Conservation (phyloP, 2,888 invertebrate species). For the Agrilus cyanescens region DNA sequence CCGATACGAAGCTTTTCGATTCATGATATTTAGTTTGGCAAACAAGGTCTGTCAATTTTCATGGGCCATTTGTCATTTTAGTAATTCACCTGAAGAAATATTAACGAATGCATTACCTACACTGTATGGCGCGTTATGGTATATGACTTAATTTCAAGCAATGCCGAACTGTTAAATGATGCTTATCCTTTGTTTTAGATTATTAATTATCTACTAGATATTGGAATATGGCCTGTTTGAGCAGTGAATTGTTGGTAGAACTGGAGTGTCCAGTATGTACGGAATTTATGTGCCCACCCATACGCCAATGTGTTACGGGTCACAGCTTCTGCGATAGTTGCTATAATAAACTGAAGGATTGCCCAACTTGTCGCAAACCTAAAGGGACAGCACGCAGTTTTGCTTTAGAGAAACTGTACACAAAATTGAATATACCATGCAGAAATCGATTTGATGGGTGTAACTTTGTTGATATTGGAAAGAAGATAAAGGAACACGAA, state of each 20-base stretch:
- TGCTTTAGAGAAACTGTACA: slow-evolving; percentile 12
- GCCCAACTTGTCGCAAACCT: slow-evolving; percentile 14
- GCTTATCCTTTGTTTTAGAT: too few relatives aligned
- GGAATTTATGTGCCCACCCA: slow-evolving; percentile 17
- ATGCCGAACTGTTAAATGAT: too few relatives aligned
- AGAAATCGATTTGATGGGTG: slow-evolving; percentile 16
- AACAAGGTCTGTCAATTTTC: too few relatives aligned
- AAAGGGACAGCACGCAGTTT: slow-evolving; percentile 9
- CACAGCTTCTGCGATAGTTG: slow-evolving; percentile 16
- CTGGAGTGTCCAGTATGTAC: slow-evolving; percentile 17
- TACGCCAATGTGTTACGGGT: slow-evolving; percentile 13
- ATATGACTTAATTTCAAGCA: too few relatives aligned
- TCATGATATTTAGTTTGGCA: too few relatives aligned
- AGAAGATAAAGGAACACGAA: slow-evolving; percentile 17
- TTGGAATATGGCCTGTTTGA: background rate
- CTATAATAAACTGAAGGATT: slow-evolving; percentile 8
- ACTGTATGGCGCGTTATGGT: too few relatives aligned
- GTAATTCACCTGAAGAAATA: too few relatives aligned
- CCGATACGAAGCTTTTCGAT: too few relatives aligned
- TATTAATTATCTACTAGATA: too few relatives aligned
- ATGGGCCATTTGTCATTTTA: too few relatives aligned
- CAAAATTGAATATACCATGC: slow-evolving; percentile 16
- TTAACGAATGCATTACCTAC: too few relatives aligned
- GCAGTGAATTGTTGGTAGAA: slow-evolving; percentile 9
- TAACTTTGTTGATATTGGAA: slow-evolving; percentile 10